Percentiles rank a stretch among this genome's conserved stretches.
phyloP scores from a whole-genome alignment of 2,113 vertebrate genomes.

The Tragelaphus scriptus region DNA sequence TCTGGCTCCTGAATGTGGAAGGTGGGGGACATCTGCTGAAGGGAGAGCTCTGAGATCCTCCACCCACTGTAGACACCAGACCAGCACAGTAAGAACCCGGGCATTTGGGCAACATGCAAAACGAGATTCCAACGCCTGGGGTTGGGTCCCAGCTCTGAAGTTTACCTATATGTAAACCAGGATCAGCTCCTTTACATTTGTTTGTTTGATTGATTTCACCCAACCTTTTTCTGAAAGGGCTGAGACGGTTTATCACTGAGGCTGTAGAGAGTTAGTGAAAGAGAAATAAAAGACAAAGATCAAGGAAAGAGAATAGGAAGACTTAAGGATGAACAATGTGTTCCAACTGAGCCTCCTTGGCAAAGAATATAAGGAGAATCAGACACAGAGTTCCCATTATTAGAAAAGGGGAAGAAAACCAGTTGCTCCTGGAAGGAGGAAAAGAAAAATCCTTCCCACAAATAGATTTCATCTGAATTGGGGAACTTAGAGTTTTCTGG shows the following conservation, averaged over 20 bases:
- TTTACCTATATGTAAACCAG: background rate
- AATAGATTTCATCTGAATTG: background rate
- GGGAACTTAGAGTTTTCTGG: no score
- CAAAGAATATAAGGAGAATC: background rate
- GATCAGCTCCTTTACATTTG: background rate
- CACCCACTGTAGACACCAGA: background rate
- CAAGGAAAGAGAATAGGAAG: constrained; percentile 21
- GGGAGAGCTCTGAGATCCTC: background rate
- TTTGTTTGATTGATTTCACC: background rate
- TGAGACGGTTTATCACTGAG: background rate
- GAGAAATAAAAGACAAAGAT: constrained; percentile 16
- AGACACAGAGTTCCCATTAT: background rate
- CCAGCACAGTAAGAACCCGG: rapidly evolving
- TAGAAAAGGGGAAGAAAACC: background rate
- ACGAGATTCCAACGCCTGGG: background rate
- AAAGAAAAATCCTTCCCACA: background rate
- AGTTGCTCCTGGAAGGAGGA: background rate
- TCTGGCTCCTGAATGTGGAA: background rate
- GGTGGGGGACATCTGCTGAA: background rate
- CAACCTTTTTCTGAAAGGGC: background rate
- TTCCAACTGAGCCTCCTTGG: background rate
- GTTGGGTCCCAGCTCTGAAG: background rate
- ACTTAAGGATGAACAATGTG: background rate
- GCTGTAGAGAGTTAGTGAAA: background rate
- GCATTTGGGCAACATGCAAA: rapidly evolving